Conservation (phyloP, 2,113 vertebrate species). For the Tragelaphus strepsiceros region DNA sequence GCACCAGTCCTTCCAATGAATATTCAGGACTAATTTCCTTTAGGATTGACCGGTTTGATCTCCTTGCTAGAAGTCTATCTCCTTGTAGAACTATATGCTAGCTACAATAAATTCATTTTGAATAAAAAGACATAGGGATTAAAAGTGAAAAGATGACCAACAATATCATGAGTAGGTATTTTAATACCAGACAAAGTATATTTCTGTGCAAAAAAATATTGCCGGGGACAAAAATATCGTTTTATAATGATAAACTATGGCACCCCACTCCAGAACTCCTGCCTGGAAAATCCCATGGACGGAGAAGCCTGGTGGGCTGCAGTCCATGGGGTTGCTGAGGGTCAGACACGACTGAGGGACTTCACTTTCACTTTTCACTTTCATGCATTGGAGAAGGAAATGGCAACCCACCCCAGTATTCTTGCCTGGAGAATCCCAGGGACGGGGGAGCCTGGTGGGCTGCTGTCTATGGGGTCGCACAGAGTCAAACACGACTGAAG, state of each 20-base stretch:
- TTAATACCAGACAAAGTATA: neutral
- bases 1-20: neutral
- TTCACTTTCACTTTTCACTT: too few relatives aligned
- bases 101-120: neutral
- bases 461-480: too few relatives aligned
- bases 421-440: too few relatives aligned
- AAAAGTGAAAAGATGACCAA: neutral
- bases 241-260: neutral
- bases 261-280: too few relatives aligned
- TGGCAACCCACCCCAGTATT: too few relatives aligned
- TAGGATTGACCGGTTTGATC: neutral
- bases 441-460: too few relatives aligned
- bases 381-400: too few relatives aligned
- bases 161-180: neutral
- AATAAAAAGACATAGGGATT: neutral
- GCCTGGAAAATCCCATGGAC: too few relatives aligned
- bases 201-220: neutral
- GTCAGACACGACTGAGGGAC: too few relatives aligned
- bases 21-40: neutral
- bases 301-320: too few relatives aligned
- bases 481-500: too few relatives aligned
- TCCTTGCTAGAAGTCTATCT: neutral
- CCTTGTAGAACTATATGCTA: neutral
- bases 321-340: too few relatives aligned
- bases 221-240: neutral